Percentiles rank a stretch among this genome's conserved stretches.
phyloP scores from a whole-genome alignment of 2,797 vertebrate species.

The Lepus oiostolus region DNA sequence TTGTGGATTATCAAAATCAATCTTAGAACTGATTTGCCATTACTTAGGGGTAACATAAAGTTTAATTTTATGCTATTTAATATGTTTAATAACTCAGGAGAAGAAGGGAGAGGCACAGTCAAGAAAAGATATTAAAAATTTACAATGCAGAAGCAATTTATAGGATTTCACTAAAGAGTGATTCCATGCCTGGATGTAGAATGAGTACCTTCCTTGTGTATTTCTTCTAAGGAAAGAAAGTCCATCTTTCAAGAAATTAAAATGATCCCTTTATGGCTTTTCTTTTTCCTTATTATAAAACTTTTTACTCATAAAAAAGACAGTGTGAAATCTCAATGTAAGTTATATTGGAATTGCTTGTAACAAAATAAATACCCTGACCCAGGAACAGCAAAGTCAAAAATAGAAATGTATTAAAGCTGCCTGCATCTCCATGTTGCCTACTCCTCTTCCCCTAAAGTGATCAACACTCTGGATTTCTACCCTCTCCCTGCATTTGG shows the following conservation, averaged over 20 bases:
- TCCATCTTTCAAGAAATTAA: conserved; percentile 67
- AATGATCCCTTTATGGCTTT: conserved; percentile 46
- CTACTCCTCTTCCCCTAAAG: background rate
- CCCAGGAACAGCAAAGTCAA: conserved; percentile 37
- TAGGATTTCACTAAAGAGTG: conserved; percentile 72
- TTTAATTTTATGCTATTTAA: conserved; percentile 85
- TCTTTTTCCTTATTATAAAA: conserved; percentile 71
- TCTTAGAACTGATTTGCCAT: conserved; percentile 82
- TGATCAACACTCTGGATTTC: background rate
- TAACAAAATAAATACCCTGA: conserved; percentile 66
- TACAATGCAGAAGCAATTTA: conserved; percentile 78
- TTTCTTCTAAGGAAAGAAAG: conserved; percentile 69
- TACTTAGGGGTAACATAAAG: conserved; percentile 83
- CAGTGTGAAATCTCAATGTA: conserved; percentile 52
- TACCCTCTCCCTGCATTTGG: background rate
- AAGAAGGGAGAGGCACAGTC: conserved; percentile 69
- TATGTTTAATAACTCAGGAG: conserved; percentile 82
- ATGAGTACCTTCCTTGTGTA: conserved; percentile 55
- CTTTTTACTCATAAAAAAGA: conserved; percentile 54
- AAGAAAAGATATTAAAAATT: conserved; percentile 80
- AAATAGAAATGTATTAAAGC: conserved; percentile 6
- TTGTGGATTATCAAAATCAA: conserved; percentile 83
- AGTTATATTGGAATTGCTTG: conserved; percentile 57
- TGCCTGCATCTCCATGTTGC: background rate
- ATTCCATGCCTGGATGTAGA: conserved; percentile 72